phyloP scores from a whole-genome alignment of 2,113 vertebrate species.

The Pelecanus crispus region DNA sequence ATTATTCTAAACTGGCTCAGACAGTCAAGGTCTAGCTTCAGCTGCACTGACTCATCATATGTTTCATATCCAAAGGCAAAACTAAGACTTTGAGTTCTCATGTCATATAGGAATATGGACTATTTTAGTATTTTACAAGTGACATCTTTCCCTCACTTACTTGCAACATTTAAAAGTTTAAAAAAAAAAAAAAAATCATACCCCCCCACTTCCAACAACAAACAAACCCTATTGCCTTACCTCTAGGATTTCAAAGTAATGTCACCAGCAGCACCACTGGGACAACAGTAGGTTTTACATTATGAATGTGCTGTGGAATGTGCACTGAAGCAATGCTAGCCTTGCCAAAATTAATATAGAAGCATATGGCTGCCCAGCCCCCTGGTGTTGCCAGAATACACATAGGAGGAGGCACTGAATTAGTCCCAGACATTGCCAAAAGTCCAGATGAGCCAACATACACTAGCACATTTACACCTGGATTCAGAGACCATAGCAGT shows the following conservation, averaged over 20 bases:
- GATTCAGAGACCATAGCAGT: not conserved
- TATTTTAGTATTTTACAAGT: not conserved
- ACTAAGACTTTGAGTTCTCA: not conserved
- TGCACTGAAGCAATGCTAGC: not conserved
- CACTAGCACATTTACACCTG: conserved; percentile 33
- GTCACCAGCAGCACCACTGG: not conserved
- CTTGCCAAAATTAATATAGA: conserved; percentile 39
- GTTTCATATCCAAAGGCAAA: not conserved
- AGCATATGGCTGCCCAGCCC: not conserved
- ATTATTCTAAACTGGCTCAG: not conserved
- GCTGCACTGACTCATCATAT: not conserved
- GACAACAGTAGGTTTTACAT: not conserved
- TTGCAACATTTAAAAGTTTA: not conserved
- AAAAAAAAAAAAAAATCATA: no score
- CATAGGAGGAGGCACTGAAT: not conserved
- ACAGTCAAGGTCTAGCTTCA: not conserved
- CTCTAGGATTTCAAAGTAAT: not conserved
- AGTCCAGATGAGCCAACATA: conserved; percentile 4
- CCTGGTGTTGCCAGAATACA: not conserved
- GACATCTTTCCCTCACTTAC: not conserved
- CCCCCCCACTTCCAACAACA: not conserved
- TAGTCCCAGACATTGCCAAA: not conserved
- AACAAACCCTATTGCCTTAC: not conserved
- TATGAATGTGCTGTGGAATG: not conserved
- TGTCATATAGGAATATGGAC: not conserved